phyloP scores from a whole-genome alignment of 2,113 vertebrate species.

The Caretta caretta region DNA sequence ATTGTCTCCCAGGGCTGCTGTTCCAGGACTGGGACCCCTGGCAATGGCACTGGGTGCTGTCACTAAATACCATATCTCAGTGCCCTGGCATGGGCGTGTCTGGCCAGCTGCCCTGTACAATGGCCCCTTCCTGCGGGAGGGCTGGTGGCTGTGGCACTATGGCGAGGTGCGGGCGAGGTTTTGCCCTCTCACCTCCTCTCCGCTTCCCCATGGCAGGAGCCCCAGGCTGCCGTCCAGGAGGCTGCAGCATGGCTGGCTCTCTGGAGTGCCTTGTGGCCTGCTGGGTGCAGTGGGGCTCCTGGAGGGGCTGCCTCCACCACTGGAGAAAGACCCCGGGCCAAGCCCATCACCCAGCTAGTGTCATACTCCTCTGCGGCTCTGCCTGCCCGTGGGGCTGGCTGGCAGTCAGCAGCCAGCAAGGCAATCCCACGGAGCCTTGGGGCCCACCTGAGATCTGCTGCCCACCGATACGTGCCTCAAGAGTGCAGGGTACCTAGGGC shows the following conservation, averaged over 20 bases:
- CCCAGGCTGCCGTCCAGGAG: too few species aligned
- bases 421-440: background rate
- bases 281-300: background rate
- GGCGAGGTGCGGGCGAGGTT: accelerated
- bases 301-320: background rate
- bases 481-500: background rate
- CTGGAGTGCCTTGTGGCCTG: too few species aligned
- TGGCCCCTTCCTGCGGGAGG: background rate
- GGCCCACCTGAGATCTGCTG: background rate
- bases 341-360: background rate
- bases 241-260: background rate
- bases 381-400: background rate
- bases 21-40: background rate
- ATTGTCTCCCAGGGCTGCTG: background rate
- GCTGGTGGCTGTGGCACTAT: background rate
- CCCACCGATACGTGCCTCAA: background rate
- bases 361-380: background rate
- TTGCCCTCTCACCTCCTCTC: background rate
- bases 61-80: background rate
- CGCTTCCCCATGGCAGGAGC: background rate
- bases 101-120: background rate
- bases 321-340: background rate
- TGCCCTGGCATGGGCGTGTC: background rate
- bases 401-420: background rate
- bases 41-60: background rate